A percentile compares a stretch with the other conserved stretches of the same genome.
Conservation (phyloP, 2,113 vertebrate species). For the Tachysurus fulvidraco region DNA sequence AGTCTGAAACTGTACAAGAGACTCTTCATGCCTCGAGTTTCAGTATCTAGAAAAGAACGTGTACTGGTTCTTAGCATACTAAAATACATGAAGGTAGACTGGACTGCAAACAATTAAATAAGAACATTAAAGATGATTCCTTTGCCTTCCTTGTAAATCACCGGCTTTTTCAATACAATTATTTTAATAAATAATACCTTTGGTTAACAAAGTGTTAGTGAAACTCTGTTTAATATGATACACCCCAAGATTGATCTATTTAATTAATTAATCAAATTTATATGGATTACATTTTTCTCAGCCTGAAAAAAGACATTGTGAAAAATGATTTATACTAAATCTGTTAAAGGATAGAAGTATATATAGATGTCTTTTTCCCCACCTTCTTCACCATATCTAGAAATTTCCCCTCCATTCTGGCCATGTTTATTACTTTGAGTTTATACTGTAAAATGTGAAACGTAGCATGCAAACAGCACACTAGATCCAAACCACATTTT, state of each 20-base stretch:
- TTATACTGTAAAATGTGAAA: background rate
- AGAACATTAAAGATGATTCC: slow-evolving; percentile 12
- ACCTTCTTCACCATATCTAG: background rate
- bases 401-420: background rate
- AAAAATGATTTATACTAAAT: slow-evolving; percentile 23
- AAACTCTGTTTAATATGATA: background rate
- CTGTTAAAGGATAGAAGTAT: background rate
- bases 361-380: slow-evolving; percentile 11
- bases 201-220: background rate
- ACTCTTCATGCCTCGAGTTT: slow-evolving; percentile 62
- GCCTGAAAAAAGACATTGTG: slow-evolving; percentile 30
- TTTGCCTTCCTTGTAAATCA: background rate
- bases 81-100: slow-evolving; percentile 48
- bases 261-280: background rate
- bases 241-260: too few species aligned
- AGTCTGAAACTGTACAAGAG: slow-evolving; percentile 58
- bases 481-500: background rate
- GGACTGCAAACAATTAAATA: slow-evolving; percentile 12
- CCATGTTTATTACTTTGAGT: background rate
- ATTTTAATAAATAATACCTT: background rate
- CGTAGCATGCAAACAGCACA: background rate
- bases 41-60: slow-evolving; percentile 59
- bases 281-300: background rate
- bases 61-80: slow-evolving; percentile 64
- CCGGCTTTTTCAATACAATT: background rate